Conservation (phyloP, 2,797 vertebrate species). For the Pipistrellus pygmaeus region DNA sequence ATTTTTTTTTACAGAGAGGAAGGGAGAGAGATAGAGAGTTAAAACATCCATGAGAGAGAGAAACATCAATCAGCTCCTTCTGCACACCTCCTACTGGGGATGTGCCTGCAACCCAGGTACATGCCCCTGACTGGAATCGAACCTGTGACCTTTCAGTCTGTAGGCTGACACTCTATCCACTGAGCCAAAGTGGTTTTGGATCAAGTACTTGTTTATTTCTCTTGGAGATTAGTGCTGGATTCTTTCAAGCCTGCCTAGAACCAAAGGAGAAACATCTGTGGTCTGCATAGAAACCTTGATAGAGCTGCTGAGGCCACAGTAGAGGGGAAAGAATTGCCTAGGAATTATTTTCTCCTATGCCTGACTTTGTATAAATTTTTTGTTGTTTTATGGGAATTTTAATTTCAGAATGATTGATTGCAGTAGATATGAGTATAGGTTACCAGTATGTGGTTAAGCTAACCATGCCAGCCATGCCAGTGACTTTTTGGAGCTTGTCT, state of each 20-base stretch:
- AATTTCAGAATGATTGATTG: slow-evolving; percentile 10
- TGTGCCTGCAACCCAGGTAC: too few species aligned
- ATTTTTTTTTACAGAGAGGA: too few species aligned
- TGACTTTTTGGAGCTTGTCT: slow-evolving; percentile 55
- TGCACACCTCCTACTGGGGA: too few species aligned
- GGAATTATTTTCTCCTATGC: background rate
- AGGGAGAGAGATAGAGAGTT: too few species aligned
- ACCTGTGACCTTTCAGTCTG: too few species aligned
- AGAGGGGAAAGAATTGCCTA: background rate
- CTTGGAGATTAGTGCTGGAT: background rate
- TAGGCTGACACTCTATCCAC: too few species aligned
- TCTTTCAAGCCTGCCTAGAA: background rate
- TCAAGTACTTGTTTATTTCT: background rate
- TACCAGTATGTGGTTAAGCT: background rate
- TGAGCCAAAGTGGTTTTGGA: too few species aligned
- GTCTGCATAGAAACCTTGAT: background rate
- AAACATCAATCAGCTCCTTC: too few species aligned
- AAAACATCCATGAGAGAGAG: too few species aligned
- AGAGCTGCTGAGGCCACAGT: background rate
- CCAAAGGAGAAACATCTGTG: background rate
- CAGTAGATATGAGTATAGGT: background rate
- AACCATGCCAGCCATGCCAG: background rate
- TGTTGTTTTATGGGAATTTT: background rate
- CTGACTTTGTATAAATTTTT: background rate
- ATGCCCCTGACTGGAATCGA: too few species aligned